Base-by-base conservation (phyloP, 2,797 vertebrate species). In the Lophius americanus region DNA sequence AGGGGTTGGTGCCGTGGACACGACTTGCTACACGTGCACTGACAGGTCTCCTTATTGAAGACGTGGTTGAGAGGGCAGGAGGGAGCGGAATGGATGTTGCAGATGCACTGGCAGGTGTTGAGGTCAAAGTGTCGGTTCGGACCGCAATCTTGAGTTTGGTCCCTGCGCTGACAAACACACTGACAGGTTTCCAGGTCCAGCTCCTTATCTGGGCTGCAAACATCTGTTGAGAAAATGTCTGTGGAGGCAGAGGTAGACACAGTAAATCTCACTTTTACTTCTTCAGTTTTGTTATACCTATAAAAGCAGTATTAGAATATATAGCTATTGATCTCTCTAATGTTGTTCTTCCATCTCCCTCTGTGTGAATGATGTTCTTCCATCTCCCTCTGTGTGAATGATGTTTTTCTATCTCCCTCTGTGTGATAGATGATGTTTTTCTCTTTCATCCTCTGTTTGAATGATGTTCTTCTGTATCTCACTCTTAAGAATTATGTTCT, bases 161-260 rank as follows among this genome's bases (percentile, higher is more conserved):
- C 56, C 0, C 86, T 87, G 0, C 81, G 95, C 73, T 62, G 94
- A 87, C 97, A 99, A 51, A 96, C 90, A 52, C 97, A 99, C 43
- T 96, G 96, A 58, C 97, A 99, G 4, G 94, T 97, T 71, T 98
- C 96, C 76, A 96, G 89, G 56, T 98, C 96, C 76, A 98, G 89
- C 69, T 97, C 96, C 80, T 96, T 97, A 80, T 95, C 92, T 0
- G 95, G 92, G 14, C 96, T 96, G 37, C 97, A 99, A 53, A 96
- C 76, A 36, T 95, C 94, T 48, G 93, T 88, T 7, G 93, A 92
- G 49, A 93, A 72, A 0, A 89, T 37, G 6, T 95, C 95, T 97
- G 48, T 43, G 39, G 42, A 68, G 61, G 36, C 8, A 61, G 13
- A 64, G n/a, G 42, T 3, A 76, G 4, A 48, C 8, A 70, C 12